phyloP scores from a whole-genome alignment of 1,140 invertebrate genomes.

The Uloborus diversus region DNA sequence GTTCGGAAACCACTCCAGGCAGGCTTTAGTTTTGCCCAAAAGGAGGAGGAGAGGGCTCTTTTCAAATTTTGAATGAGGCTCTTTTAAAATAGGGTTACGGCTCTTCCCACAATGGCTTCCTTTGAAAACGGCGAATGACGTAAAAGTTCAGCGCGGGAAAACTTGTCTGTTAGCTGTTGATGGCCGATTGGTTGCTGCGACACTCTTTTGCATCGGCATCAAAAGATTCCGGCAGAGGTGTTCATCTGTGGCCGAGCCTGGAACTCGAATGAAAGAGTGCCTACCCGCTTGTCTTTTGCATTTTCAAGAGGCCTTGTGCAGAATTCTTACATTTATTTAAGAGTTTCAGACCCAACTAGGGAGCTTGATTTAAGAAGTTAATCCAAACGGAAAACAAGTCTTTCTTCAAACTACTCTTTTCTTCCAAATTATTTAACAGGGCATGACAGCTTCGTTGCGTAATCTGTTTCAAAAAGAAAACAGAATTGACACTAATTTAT shows the following conservation, averaged over 20 bases:
- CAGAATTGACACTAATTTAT: too few relatives aligned
- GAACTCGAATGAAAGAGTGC: too few relatives aligned
- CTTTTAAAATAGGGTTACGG: conserved; percentile 26
- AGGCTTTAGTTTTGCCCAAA: conserved; percentile 47
- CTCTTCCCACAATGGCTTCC: conserved; percentile 33
- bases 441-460: too few relatives aligned
- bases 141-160: conserved; percentile 27
- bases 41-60: conserved; percentile 38
- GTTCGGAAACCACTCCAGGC: conserved; percentile 51
- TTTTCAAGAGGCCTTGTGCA: background rate
- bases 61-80: conserved; percentile 40
- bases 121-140: conserved; percentile 32
- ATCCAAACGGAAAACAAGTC: background rate
- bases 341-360: background rate
- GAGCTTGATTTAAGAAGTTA: background rate
- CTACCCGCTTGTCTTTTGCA: background rate
- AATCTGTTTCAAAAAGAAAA: too few relatives aligned
- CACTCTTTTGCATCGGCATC: conserved; percentile 40
- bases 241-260: too few relatives aligned
- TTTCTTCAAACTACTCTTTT: too few relatives aligned
- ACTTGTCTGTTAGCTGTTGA: conserved; percentile 30
- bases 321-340: background rate
- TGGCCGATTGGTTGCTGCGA: conserved; percentile 35
- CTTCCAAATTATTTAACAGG: too few relatives aligned
- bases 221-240: conserved; percentile 34